Evolutionary conservation across 1,140 invertebrate genomes (phyloP).

Genomic region (Drosophila pectinifera): DNA sequence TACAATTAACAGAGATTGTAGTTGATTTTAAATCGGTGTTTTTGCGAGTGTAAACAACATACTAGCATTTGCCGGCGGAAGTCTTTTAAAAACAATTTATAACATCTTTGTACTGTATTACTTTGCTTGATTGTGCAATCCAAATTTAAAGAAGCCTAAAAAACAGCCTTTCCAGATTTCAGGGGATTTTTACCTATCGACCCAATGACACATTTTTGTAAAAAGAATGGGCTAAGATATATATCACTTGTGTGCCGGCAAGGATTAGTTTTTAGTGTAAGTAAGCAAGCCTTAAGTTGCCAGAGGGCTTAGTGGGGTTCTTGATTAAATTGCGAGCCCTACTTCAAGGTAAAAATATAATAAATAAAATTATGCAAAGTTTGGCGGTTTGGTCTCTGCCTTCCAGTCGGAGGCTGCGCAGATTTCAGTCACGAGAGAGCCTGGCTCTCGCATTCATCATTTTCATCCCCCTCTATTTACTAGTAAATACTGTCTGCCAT

Average conservation of each 20-base stretch:
- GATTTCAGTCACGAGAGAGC: conserved; percentile 25
- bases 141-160: no score
- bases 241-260: not conserved
- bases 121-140: not conserved
- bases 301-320: not conserved
- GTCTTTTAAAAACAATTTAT: no score
- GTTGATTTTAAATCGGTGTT: no score
- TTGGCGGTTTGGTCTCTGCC: conserved; percentile 9
- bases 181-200: conserved; percentile 4
- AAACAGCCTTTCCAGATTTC: not conserved
- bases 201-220: conserved; percentile 9
- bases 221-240: not conserved
- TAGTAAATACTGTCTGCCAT: conserved; percentile 31
- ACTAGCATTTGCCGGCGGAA: no score
- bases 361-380: conserved; percentile 29
- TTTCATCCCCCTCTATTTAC: conserved; percentile 40
- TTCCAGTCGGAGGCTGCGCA: conserved; percentile 35
- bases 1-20: no score
- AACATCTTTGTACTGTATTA: no score
- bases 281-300: no score
- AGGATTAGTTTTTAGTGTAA: no score
- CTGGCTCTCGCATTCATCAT: conserved; percentile 24
- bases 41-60: no score
- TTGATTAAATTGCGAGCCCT: conserved; percentile 6
- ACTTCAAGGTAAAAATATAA: conserved; percentile 4